A percentile compares a stretch with the other conserved stretches of the same genome.
Evolutionary conservation across 2,888 invertebrate genomes (phyloP).

Genomic region (Cephus pulcher): DNA sequence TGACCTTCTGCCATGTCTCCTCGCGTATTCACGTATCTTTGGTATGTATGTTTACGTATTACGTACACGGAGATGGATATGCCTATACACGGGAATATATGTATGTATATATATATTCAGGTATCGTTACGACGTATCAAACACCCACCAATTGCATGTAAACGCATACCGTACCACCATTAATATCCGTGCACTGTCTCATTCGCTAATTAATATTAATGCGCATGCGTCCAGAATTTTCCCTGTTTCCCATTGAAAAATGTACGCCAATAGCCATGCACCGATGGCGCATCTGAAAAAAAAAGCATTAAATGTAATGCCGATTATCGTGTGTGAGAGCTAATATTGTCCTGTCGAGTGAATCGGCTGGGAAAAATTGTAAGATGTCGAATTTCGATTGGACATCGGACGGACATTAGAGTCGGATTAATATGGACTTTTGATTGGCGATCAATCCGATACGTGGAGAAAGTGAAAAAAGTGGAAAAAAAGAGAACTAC

Average conservation of each 20-base stretch:
- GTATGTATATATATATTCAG: neutral
- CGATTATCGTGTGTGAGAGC: neutral
- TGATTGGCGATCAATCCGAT: neutral
- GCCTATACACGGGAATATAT: neutral
- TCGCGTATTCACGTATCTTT: neutral
- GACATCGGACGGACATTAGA: neutral
- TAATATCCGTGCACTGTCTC: slow-evolving; percentile 54
- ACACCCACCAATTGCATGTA: slow-evolving; percentile 2
- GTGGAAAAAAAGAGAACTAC: neutral
- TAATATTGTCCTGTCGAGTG: neutral
- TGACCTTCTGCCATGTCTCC: neutral
- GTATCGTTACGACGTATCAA: neutral
- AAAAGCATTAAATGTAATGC: neutral
- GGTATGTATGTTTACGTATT: neutral
- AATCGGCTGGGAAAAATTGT: neutral
- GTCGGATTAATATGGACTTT: neutral
- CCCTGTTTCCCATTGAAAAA: neutral
- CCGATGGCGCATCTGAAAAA: neutral
- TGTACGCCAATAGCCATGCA: neutral
- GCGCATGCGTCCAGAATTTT: slow-evolving; percentile 47
- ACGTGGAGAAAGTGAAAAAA: neutral
- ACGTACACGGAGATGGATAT: neutral
- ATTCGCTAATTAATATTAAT: slow-evolving; percentile 63
- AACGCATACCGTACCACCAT: slow-evolving; percentile 46
- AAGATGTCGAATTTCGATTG: neutral